Evolutionary conservation across 2,888 invertebrate species (phyloP).

Genomic region (Cerastoderma edule): DNA sequence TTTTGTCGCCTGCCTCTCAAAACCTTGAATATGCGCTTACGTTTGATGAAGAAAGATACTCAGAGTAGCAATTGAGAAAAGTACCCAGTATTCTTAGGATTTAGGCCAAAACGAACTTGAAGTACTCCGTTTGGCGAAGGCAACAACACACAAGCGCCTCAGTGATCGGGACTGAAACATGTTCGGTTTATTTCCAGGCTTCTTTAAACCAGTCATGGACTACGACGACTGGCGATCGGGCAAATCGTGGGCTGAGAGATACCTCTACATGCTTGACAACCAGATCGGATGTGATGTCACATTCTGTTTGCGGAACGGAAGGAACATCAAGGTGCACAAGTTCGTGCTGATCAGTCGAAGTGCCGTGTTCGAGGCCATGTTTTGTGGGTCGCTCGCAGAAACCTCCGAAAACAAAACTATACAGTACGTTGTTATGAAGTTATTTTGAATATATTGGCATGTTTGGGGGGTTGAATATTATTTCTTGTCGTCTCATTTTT

Average conservation of each 20-base stretch:
- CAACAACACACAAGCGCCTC: too few relatives aligned
- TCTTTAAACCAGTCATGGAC: conserved; percentile 48
- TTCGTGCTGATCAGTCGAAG: conserved; percentile 54
- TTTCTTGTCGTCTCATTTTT: too few relatives aligned
- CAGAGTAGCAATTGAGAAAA: too few relatives aligned
- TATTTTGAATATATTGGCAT: too few relatives aligned
- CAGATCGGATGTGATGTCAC: conserved; percentile 59
- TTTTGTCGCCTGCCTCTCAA: too few relatives aligned
- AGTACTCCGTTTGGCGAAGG: too few relatives aligned
- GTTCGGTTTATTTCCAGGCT: conserved; percentile 30
- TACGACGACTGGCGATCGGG: conserved; percentile 51
- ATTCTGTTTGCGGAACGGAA: conserved; percentile 39
- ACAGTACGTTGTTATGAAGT: conserved; percentile 46
- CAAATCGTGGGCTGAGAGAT: conserved; percentile 44
- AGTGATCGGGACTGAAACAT: too few relatives aligned
- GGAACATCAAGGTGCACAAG: conserved; percentile 48
- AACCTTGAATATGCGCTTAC: too few relatives aligned
- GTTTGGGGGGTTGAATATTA: too few relatives aligned
- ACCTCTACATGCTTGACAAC: conserved; percentile 52
- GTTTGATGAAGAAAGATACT: too few relatives aligned
- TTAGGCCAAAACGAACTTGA: too few relatives aligned
- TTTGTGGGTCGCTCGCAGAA: conserved; percentile 57
- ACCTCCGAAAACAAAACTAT: conserved; percentile 32
- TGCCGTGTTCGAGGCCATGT: conserved; percentile 63
- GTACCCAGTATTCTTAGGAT: too few relatives aligned